Base-by-base conservation (phyloP, 2,888 invertebrate species). In the Scaptomyza tumidula region DNA sequence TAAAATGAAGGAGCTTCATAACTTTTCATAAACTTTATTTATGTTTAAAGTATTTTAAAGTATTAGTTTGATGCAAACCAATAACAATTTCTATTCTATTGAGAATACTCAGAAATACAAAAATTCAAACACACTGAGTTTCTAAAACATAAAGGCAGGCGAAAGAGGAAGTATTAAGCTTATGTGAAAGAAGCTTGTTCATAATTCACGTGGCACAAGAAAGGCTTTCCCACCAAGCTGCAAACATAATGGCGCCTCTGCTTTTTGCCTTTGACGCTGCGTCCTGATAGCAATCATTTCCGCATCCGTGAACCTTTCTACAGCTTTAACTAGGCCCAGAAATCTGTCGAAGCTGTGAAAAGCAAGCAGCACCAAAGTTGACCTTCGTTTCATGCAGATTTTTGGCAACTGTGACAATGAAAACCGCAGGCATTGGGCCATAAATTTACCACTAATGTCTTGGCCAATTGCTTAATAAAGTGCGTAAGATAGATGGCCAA, bases 301-400 rank as follows among this genome's bases (percentile, higher is more conserved):
- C 78, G 64, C 57, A 67, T 84, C 67, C 62, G 24, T 62, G 62
- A 49, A 49, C 58, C 56, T 66, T 77, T 60, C 52, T 80, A 61
- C 56, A 72, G 54, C 59, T 56, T 63, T 52, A 53, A 13, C 46
- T 31, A 24, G 37, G 39, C 31, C 16, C 37, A 31, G 35, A 54
- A 70, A 60, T 58, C 24, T 45, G 53, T 31, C 31, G n/a, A 58
- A 45, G 44, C 57, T 59, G 41, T 13, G 35, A 48, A 53, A 61
- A 41, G 37, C 35, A 13, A 9, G 19, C 50, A 54, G 10, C 41
- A 41, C 27, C 24, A 29, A 66, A 59, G 53, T 43, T 75, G 65
- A 71, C 85, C 85, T 71, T 70, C 70, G 62, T 81, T 68, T 66
- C 59, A 76, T 76, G 70, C 66, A 80, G 74, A 81, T 81, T 71